Conservation (phyloP, 2,888 invertebrate species). For the Chironomus riparius region DNA sequence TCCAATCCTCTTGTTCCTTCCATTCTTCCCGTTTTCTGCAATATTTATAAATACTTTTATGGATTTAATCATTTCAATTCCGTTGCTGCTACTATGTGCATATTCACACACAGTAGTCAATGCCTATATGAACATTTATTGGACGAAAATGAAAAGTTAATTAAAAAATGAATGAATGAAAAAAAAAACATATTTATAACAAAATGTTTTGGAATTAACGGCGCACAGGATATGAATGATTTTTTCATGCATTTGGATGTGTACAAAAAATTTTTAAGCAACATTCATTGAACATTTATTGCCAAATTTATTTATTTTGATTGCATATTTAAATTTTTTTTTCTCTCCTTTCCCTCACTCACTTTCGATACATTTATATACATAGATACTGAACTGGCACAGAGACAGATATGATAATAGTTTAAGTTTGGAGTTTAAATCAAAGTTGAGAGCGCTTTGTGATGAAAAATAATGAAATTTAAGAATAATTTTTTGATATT, state of each 20-base stretch:
- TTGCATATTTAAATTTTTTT: not conserved
- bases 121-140: not conserved
- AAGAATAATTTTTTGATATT: too few relatives aligned
- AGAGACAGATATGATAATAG: too few relatives aligned
- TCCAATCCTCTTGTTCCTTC: too few relatives aligned
- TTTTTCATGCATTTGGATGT: not conserved
- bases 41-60: not conserved
- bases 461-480: too few relatives aligned
- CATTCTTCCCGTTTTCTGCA: not conserved
- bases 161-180: not conserved
- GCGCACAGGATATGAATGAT: not conserved
- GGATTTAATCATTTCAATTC: not conserved
- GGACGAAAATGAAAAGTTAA: not conserved
- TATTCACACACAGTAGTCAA: not conserved
- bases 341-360: too few relatives aligned
- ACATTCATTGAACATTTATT: not conserved
- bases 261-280: not conserved
- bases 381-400: too few relatives aligned
- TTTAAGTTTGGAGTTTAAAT: too few relatives aligned
- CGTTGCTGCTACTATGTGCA: not conserved
- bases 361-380: too few relatives aligned
- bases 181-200: not conserved
- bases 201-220: not conserved
- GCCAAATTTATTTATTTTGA: not conserved
- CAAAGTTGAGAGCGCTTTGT: too few relatives aligned